These are phyloP conservation scores for Disparrhopalites patrizii DNA, from an alignment of 2,888 invertebrate species.

Conservation along the genomic window DNA sequence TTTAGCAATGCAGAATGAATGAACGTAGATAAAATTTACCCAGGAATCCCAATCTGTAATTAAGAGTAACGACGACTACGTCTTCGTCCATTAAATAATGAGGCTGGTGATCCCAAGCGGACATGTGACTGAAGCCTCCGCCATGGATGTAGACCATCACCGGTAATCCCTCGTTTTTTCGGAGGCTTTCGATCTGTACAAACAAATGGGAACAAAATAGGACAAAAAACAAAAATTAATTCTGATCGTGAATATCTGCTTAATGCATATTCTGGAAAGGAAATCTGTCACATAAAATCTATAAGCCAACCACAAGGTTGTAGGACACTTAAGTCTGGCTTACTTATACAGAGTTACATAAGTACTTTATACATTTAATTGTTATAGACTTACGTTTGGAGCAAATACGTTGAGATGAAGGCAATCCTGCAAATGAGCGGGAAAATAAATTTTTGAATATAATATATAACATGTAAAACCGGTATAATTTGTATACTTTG, in stretches of 20 bases:
- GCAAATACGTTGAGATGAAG: background rate
- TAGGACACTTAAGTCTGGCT: too few relatives aligned
- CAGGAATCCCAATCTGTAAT: background rate
- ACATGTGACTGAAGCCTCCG: background rate
- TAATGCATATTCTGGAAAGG: too few relatives aligned
- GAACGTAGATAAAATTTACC: too few relatives aligned
- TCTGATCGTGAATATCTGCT: too few relatives aligned
- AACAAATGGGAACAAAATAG: too few relatives aligned
- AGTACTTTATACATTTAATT: too few relatives aligned
- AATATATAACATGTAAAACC: background rate
- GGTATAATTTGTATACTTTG: background rate
- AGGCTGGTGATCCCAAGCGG: background rate
- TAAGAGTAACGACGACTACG: background rate
- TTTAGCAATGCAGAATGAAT: too few relatives aligned
- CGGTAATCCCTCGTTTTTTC: background rate
- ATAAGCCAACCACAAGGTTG: too few relatives aligned
- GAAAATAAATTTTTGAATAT: background rate
- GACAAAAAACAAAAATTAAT: too few relatives aligned
- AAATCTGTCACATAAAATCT: too few relatives aligned
- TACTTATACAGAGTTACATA: too few relatives aligned
- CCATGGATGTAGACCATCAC: constrained; percentile 5
- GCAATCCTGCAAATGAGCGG: background rate
- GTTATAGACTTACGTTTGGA: background rate
- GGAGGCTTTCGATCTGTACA: background rate
- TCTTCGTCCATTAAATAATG: constrained; percentile 5